phyloP scores from a whole-genome alignment of 2,797 vertebrate species.

The Clarias fuscus region DNA sequence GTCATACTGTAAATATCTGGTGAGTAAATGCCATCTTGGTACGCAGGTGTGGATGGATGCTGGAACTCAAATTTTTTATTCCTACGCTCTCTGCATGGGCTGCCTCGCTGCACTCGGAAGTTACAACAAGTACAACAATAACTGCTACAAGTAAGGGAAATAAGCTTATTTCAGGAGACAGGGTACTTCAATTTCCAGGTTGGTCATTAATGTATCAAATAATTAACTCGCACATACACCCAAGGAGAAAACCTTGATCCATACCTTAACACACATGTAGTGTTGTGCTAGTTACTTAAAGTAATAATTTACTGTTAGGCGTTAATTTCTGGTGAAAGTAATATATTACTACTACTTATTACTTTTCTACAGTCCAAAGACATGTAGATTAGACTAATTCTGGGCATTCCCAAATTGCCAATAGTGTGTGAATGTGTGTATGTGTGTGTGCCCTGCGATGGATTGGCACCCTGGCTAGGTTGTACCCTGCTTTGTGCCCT shows the following conservation, averaged over 20 bases:
- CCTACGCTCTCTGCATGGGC: conserved; percentile 78
- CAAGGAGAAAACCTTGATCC: neutral
- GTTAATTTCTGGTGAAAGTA: no score
- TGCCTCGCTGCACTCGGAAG: conserved; percentile 77
- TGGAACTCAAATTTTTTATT: conserved; percentile 81
- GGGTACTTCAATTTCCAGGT: neutral
- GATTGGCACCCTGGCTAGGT: no score
- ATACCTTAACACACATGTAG: neutral
- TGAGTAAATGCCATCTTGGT: neutral
- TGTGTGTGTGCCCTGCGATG: no score
- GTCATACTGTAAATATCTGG: neutral
- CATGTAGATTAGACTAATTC: no score
- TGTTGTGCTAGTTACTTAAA: no score
- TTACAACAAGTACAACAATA: conserved; percentile 81
- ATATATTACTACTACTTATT: no score
- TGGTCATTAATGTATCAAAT: neutral
- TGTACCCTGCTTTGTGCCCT: no score
- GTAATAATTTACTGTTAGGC: no score
- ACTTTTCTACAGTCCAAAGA: no score
- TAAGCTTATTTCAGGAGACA: neutral
- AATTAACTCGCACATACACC: neutral
- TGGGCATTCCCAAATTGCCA: no score
- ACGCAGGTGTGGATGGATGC: conserved; percentile 82
- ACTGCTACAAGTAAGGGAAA: conserved; percentile 78
- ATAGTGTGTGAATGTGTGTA: no score